Base-by-base conservation (phyloP, 2,113 vertebrate species). In the Tychaedon coryphoeus region DNA sequence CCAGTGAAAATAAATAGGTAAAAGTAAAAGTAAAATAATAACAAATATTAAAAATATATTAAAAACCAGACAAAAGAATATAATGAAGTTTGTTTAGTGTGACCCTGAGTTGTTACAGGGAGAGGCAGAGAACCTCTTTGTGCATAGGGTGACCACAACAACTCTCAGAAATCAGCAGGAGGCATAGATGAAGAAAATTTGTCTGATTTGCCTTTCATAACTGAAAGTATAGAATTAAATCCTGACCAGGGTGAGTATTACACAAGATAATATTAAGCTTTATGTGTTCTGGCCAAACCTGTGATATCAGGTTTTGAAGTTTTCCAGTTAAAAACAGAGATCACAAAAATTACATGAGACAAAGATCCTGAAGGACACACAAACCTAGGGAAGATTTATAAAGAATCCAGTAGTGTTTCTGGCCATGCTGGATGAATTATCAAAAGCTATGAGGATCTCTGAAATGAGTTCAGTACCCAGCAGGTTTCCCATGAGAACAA, bases 401-500 rank as follows among this genome's bases (percentile, higher is more conserved):
- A 72, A 62, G 38, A 76, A 71, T 40, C 18, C 34, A 82, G 12
- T 9, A 19, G 40, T 62, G 71, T 36, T 73, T 83, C 62, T 90
- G 86, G 11, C 61, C 4, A 0, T 58, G 34, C 19, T 91, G 60
- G 36, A 56, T 88, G 72, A 67, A 76, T 58, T 89, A 74, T 74
- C 3, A 14, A 74, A 86, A 80, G 19, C 9, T 58, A 16, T 1
- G 3, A 80, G 47, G 58, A 95, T 81, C 67, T 93, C 71, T 77
- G 69, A 94, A 93, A 86, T 23, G 3, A 83, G 42, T 88, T 93
- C 76, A 80, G 65, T 74, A 71, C 47, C 57, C 79, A 86, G 71
- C 75, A 88, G 56, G 64, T 83, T 97, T 97, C 96, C 83, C 92
- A 95, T 91, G 94, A 58, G 94, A 96, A 92, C 34, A 73, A 19